Evolutionary conservation across 2,888 invertebrate genomes (phyloP), one percentile per base, ranked within the genome.

Genomic region (Lepidochrysops patricia): DNA sequence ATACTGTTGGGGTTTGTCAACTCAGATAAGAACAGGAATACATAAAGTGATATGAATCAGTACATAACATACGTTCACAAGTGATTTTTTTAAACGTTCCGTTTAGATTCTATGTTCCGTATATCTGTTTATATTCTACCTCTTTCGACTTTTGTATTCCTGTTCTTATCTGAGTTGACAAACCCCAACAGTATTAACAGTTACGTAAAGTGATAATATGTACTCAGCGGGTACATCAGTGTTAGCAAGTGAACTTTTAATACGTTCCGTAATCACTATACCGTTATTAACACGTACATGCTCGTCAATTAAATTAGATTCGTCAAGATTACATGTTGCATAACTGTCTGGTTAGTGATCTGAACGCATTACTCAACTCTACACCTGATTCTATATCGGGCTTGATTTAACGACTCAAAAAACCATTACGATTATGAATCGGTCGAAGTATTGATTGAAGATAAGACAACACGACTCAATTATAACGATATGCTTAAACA

Each of bases 301-400:
- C 65, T 65, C 64, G 66, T 65, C 76, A 79, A 77, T 79, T 75
- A 77, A 76, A 78, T 78, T 76, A 78, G 80, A 71, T 68, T 70
- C 64, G 69, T 68, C 70, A 78, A 83, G 81, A 85, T 86, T 79
- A 82, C 74, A 64, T 70, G 69, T 86, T 85, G 78, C 83, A 78
- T 80, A 86, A 88, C 80, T 75, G 74, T 75, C 73, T 77, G 76
- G 77, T 77, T 69, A 72, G 70, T 75, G 72, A 74, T 77, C 74
- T 67, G 68, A 75, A 75, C 79, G 73, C 75, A 82, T 80, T 83
- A 79, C 79, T 79, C 79, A 79, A 83, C 79, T 72, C 74, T 73
- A 72, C 82, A 81, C 80, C 73, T 80, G 80, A 73, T 75, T 71
- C 78, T 75, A 77, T 73, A 67, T 63, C 65, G 9, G 25, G 34